Evolutionary conservation across 2,888 invertebrate species (phyloP).

Genomic region (Xanthorhoe spadicearia): DNA sequence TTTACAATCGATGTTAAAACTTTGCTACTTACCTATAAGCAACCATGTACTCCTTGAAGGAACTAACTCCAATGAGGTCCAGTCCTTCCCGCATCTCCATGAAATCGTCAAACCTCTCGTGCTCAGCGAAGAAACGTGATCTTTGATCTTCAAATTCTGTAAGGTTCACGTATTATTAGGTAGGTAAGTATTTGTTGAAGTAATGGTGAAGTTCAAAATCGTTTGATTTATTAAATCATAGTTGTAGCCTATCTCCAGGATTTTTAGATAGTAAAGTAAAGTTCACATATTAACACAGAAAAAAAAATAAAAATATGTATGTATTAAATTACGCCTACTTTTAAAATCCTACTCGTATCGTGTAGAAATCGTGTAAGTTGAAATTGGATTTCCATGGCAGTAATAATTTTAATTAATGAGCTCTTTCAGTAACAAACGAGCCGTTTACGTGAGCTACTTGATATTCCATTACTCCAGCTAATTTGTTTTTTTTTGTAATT

Average conservation of each 20-base stretch:
- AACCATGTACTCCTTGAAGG: slow-evolving; percentile 84
- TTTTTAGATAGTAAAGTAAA: not conserved
- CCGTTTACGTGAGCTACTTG: slow-evolving; percentile 23
- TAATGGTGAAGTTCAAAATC: too few relatives aligned
- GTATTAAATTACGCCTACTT: not conserved
- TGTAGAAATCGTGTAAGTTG: slow-evolving; percentile 1
- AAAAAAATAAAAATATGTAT: not conserved
- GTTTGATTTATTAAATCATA: too few relatives aligned
- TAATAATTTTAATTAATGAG: slow-evolving; percentile 34
- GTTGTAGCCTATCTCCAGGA: too few relatives aligned
- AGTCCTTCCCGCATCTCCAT: slow-evolving; percentile 94
- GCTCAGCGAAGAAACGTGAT: slow-evolving; percentile 90
- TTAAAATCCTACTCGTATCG: not conserved
- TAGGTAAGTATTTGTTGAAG: too few relatives aligned
- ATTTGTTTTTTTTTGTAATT: slow-evolving; percentile 8
- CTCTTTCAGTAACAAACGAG: slow-evolving; percentile 30
- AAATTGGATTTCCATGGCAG: slow-evolving; percentile 18
- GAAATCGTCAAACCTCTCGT: slow-evolving; percentile 92
- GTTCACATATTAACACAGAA: not conserved
- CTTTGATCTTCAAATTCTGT: slow-evolving; percentile 92
- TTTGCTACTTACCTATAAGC: slow-evolving; percentile 72
- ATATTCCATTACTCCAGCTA: slow-evolving; percentile 2
- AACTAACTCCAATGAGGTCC: slow-evolving; percentile 87
- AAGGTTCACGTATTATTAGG: slow-evolving; percentile 4
- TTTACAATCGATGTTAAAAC: too few relatives aligned